Percentiles rank a stretch among this genome's conserved stretches.
These are phyloP conservation scores for Nematolebias whitei DNA, from an alignment of 2,113 vertebrate genomes.

Conservation along the genomic window DNA sequence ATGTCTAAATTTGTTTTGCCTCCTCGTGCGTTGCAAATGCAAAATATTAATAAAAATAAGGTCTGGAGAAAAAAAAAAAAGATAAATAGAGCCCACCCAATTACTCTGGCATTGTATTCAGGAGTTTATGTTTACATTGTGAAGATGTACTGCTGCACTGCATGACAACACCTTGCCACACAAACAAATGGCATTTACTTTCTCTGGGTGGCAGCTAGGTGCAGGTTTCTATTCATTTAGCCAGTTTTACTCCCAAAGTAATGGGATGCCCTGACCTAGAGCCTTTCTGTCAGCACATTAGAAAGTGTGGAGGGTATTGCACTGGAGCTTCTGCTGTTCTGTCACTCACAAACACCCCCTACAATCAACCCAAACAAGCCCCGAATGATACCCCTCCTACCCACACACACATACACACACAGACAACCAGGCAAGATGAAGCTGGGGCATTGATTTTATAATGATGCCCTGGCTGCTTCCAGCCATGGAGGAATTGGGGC, in stretches of 20 bases:
- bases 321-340: conserved; percentile 59
- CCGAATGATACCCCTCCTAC: conserved; percentile 54
- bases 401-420: conserved; percentile 32
- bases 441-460: conserved; percentile 79
- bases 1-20: conserved; percentile 70
- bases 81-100: conserved; percentile 73
- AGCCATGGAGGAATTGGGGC: conserved; percentile 72
- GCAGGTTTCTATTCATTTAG: conserved; percentile 68
- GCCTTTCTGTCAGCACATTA: conserved; percentile 76
- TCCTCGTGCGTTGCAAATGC: conserved; percentile 57
- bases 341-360: conserved; percentile 70
- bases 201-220: conserved; percentile 62
- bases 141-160: conserved; percentile 66
- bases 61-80: conserved; percentile 47
- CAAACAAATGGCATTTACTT: conserved; percentile 77
- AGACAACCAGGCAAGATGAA: conserved; percentile 57
- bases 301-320: conserved; percentile 62
- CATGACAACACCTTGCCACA: conserved; percentile 69
- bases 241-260: conserved; percentile 71
- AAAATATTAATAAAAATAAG: conserved; percentile 16
- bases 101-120: conserved; percentile 72
- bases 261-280: conserved; percentile 74
- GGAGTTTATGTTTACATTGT: conserved; percentile 78
- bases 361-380: conserved; percentile 76
- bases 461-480: conserved; percentile 75